phyloP scores from a whole-genome alignment of 2,797 vertebrate genomes.

The Pipistrellus pygmaeus region DNA sequence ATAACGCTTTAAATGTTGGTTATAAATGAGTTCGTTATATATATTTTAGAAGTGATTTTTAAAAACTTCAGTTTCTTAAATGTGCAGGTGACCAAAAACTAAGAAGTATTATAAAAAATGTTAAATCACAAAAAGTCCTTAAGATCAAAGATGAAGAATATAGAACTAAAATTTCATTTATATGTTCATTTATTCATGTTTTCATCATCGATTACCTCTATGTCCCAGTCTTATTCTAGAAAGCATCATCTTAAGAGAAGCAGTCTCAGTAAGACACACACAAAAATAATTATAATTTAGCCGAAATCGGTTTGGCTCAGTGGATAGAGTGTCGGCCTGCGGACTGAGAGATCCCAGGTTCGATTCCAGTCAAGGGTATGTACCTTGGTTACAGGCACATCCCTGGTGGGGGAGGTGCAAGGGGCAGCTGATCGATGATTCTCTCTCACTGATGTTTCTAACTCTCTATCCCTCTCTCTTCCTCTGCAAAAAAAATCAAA shows the following conservation, averaged over 20 bases:
- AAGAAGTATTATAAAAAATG: background rate
- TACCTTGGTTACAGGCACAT: no score
- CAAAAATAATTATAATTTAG: background rate
- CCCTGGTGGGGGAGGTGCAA: no score
- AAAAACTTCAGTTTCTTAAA: slow-evolving; percentile 41
- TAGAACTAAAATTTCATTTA: slow-evolving; percentile 37
- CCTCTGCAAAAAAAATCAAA: no score
- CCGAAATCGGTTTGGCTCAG: no score
- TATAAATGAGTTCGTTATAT: slow-evolving; percentile 21
- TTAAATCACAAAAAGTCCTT: slow-evolving; percentile 24
- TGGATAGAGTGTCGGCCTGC: no score
- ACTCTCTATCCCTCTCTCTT: no score
- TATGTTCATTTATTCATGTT: background rate
- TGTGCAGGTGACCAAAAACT: slow-evolving; percentile 7
- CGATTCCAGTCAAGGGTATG: no score
- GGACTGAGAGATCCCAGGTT: no score
- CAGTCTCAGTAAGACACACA: background rate
- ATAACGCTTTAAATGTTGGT: slow-evolving; percentile 17
- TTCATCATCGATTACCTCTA: slow-evolving; percentile 1
- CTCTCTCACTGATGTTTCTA: no score
- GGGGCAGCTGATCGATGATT: no score
- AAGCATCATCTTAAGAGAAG: background rate
- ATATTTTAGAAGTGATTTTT: slow-evolving; percentile 21
- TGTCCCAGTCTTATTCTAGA: background rate
- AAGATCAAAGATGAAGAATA: slow-evolving; percentile 1